phyloP scores from a whole-genome alignment of 2,113 vertebrate species.

The Alexandromys fortis region DNA sequence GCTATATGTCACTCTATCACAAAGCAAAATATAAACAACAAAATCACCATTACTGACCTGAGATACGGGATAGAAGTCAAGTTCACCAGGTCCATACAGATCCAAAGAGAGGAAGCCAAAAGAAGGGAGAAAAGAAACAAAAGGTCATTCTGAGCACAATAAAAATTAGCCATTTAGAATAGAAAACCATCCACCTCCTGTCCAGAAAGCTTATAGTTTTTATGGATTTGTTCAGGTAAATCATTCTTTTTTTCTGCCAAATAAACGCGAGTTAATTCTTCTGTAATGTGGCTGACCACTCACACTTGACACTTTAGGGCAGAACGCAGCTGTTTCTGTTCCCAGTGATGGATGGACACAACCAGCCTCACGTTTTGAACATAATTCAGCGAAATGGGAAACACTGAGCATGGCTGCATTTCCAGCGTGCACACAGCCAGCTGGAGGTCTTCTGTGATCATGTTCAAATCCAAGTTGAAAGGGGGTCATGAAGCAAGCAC shows the following conservation, averaged over 20 bases:
- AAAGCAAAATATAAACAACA: constrained; percentile 65
- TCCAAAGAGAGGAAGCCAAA: constrained; percentile 63
- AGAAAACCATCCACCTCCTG: constrained; percentile 55
- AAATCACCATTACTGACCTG: constrained; percentile 75
- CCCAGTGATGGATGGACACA: background rate
- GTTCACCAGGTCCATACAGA: constrained; percentile 41
- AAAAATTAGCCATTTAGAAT: constrained; percentile 71
- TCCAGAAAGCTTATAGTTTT: constrained; percentile 17
- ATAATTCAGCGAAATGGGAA: background rate
- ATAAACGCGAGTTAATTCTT: constrained; percentile 49
- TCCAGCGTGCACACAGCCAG: background rate
- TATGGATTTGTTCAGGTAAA: background rate
- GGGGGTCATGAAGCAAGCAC: background rate
- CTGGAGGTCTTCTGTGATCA: background rate
- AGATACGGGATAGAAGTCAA: constrained; percentile 57
- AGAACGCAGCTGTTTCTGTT: background rate
- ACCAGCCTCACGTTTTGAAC: background rate
- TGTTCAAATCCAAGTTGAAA: background rate
- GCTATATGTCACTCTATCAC: constrained; percentile 18
- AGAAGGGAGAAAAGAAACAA: constrained; percentile 54
- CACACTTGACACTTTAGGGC: background rate
- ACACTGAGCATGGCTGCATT: background rate
- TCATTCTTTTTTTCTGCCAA: constrained; percentile 34
- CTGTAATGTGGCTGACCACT: constrained; percentile 36
- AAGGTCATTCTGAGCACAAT: constrained; percentile 67